Evolutionary conservation across 53 echinoderm and acorn worm genomes (phyloP).

Genomic region (Arbacia lixula): DNA sequence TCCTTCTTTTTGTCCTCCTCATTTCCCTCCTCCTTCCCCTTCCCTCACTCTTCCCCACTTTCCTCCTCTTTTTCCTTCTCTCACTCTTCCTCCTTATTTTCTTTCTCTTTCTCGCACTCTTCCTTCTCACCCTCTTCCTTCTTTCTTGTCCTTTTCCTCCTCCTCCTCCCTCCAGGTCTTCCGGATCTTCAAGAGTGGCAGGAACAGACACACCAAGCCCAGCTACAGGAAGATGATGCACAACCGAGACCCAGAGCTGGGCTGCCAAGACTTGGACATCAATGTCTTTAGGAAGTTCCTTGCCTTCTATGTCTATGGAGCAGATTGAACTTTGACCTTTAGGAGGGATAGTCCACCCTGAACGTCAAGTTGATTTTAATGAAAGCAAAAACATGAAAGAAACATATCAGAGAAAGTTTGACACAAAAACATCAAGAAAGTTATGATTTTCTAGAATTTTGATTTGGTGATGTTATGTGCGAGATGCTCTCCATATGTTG

Average conservation of each 20-base stretch:
- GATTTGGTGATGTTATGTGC: no score
- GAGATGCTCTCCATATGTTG: no score
- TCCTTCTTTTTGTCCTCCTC: no score
- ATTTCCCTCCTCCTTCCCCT: no score
- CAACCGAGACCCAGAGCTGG: constrained; percentile 76
- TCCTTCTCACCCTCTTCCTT: neutral
- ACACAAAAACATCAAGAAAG: no score
- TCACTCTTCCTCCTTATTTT: neutral
- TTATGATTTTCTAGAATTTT: no score
- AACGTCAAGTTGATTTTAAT: no score
- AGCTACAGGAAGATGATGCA: constrained; percentile 59
- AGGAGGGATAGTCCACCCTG: no score
- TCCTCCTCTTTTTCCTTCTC: neutral
- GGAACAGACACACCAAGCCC: constrained; percentile 63
- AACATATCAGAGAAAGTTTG: no score
- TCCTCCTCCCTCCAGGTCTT: constrained; percentile 59
- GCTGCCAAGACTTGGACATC: constrained; percentile 83
- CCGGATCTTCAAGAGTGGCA: constrained; percentile 54
- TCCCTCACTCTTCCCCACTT: neutral
- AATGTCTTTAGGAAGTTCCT: constrained; percentile 91
- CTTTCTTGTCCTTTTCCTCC: neutral
- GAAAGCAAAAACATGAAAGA: no score
- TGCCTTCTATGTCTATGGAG: constrained; percentile 50
- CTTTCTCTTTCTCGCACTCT: neutral
- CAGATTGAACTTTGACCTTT: constrained; percentile 3